Conservation (phyloP, 2,797 vertebrate species). For the Anguilla megastoma region DNA sequence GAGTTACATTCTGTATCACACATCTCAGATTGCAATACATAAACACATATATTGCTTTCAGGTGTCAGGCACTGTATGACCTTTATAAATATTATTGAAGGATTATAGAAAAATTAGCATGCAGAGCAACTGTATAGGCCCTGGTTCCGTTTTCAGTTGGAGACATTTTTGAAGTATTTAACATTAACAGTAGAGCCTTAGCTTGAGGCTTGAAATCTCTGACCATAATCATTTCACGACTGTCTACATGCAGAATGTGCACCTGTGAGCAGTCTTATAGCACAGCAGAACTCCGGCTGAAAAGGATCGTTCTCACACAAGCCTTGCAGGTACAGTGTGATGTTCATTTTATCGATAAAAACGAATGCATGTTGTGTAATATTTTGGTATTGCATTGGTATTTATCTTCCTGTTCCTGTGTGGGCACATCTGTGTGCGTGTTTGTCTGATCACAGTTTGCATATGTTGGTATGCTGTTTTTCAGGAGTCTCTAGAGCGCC, state of each 20-base stretch:
- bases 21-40: neutral
- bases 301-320: conserved; percentile 54
- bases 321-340: conserved; percentile 60
- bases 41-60: neutral
- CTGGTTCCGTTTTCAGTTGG: neutral
- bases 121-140: neutral
- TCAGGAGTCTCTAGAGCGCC: conserved; percentile 61
- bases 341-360: neutral
- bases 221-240: neutral
- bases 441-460: neutral
- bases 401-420: conserved; percentile 6
- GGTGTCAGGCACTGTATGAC: neutral
- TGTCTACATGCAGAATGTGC: conserved; percentile 48
- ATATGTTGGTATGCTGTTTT: conserved; percentile 24
- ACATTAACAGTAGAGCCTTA: neutral
- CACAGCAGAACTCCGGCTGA: conserved; percentile 46
- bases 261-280: conserved; percentile 45
- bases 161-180: neutral
- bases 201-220: neutral
- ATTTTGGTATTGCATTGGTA: neutral
- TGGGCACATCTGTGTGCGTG: neutral
- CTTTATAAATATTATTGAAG: neutral
- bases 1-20: conserved; percentile 36
- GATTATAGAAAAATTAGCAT: neutral
- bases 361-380: neutral